Conservation (phyloP, 2,113 vertebrate species). For the Xiphophorus couchianus region DNA sequence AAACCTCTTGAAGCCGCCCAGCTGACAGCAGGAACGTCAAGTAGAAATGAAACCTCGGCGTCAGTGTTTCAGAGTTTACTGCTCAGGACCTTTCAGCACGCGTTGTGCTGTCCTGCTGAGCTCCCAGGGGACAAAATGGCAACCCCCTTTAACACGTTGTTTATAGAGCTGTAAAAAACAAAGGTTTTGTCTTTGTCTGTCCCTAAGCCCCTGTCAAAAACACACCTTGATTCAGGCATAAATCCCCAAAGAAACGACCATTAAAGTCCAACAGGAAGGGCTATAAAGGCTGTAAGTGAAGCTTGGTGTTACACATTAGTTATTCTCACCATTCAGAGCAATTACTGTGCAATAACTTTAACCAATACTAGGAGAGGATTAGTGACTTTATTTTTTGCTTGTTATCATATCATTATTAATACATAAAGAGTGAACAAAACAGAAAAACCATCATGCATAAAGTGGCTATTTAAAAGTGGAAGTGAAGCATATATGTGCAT, state of each 20-base stretch:
- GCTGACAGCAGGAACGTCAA: too few relatives aligned
- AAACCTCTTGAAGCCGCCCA: not conserved
- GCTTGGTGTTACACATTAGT: slow-evolving; percentile 48
- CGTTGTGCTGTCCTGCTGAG: not conserved
- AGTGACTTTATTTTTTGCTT: not conserved
- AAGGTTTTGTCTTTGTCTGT: slow-evolving; percentile 30
- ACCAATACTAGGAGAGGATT: slow-evolving; percentile 12
- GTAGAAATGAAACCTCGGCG: not conserved
- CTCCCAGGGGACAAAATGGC: slow-evolving; percentile 22
- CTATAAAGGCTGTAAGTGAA: slow-evolving; percentile 50
- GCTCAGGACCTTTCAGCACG: not conserved
- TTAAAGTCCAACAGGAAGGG: slow-evolving; percentile 37
- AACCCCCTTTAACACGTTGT: slow-evolving; percentile 27
- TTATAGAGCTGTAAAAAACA: slow-evolving; percentile 60
- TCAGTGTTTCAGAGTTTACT: slow-evolving; percentile 2
- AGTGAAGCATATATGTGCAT: slow-evolving; percentile 19
- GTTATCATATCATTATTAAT: not conserved
- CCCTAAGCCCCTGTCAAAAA: slow-evolving; percentile 64
- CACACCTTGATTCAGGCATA: slow-evolving; percentile 60
- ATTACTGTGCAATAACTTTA: slow-evolving; percentile 56
- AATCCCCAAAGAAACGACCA: slow-evolving; percentile 54
- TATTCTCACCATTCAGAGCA: slow-evolving; percentile 31
- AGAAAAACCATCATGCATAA: not conserved
- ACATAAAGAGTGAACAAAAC: slow-evolving; percentile 13
- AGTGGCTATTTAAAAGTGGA: not conserved